A percentile compares a stretch with the other conserved stretches of the same genome.
Conservation (phyloP, 2,113 vertebrate species). For the Stictonetta naevosa region DNA sequence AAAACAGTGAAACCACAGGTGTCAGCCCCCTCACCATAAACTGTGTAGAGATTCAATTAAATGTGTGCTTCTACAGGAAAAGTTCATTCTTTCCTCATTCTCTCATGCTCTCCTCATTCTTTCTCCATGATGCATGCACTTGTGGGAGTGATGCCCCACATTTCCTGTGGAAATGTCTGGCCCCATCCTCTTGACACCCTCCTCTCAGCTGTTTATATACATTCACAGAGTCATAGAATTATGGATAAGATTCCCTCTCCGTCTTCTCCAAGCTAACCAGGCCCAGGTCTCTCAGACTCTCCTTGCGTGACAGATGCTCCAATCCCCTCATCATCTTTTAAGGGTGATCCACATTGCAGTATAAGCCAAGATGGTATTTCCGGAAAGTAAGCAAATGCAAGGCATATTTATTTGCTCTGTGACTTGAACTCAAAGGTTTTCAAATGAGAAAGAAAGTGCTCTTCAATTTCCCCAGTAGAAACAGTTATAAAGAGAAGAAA, state of each 20-base stretch:
- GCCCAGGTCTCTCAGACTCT: no score
- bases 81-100: not conserved
- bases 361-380: not conserved
- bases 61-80: not conserved
- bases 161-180: no score
- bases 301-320: no score
- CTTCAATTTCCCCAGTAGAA: not conserved
- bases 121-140: no score
- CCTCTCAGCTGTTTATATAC: no score
- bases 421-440: not conserved
- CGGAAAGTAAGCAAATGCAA: not conserved
- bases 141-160: no score
- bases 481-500: not conserved
- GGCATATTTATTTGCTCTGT: not conserved
- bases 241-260: no score
- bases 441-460: not conserved
- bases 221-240: no score
- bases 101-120: no score
- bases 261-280: no score
- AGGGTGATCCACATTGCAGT: not conserved
- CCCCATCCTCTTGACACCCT: no score
- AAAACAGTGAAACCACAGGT: not conserved
- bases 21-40: not conserved
- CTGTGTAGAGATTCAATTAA: not conserved
- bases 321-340: no score